Evolutionary conservation across 2,888 invertebrate species (phyloP), one percentile per base, ranked within the genome.

Genomic region (Dolichopus griseipennis): DNA sequence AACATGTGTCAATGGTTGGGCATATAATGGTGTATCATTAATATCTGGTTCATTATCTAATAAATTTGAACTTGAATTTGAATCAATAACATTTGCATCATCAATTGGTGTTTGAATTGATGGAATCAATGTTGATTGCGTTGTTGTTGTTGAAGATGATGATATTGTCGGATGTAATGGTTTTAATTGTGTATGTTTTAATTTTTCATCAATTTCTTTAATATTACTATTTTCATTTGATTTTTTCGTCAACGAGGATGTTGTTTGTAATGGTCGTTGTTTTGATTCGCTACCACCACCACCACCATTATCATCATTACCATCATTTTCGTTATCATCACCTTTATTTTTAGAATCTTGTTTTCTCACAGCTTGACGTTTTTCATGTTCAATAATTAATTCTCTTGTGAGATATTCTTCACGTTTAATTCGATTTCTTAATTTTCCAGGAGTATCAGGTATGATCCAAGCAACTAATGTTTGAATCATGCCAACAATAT

Each of bases 391-490:
- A 69, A 92, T 88, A 71, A 91, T 89, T 71, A 88, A 86, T 76
- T 90, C 90, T 75, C 89, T 90, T 15, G 89, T 86, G 72, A 88
- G 83, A 76, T 88, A 90, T 15, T 87, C 87, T 77, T 91, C 91
- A 33, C 88, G 84, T 71, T 89, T 87, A 41, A 91, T 89, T 75
- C 87, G 85, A 74, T 90, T 88, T 68, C 85, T 84, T 67, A 93
- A 81, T 75, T 87, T 86, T 52, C 85, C 83, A 0, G 92, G 90
- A 62, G 89, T 83, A 76, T 92, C 92, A 0, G 93, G 91, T 72
- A 93, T 90, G 22, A 89, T 81, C 88, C 90, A 92, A 68, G 90
- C 87, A 5, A 92, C 85, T 10, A 86, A 79, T 73, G 88, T 88
- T 72, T 91, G 89, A 66, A 90, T 81, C 69, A 90, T 81, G 63